Evolutionary conservation across 1,140 invertebrate species (phyloP).

Genomic region (Drosophila chauvacae): DNA sequence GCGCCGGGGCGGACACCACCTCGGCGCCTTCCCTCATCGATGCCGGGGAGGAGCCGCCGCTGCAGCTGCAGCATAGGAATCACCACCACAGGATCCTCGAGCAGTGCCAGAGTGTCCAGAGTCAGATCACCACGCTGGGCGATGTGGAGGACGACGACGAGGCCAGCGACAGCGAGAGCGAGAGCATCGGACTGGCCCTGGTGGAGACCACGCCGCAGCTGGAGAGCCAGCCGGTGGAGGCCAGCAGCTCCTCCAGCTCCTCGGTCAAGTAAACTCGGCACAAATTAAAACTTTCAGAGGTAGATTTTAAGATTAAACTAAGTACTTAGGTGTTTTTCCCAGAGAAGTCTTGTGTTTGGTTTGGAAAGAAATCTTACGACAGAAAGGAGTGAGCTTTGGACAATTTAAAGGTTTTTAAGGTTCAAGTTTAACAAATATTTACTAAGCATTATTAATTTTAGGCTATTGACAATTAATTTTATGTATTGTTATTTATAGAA

Average conservation of each 20-base stretch:
- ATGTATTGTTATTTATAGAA: not conserved
- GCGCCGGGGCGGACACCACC: constrained; percentile 30
- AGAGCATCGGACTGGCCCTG: constrained; percentile 61
- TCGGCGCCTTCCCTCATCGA: constrained; percentile 71
- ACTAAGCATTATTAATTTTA: not conserved
- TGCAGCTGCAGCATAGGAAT: constrained; percentile 5
- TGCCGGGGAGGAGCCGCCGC: constrained; percentile 23
- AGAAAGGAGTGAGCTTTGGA: not conserved
- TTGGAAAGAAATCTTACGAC: not conserved
- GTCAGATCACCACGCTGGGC: constrained; percentile 79
- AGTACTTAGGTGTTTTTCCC: constrained; percentile 2
- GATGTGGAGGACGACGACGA: constrained; percentile 68
- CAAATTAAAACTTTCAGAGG: not conserved
- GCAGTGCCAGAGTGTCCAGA: constrained; percentile 74
- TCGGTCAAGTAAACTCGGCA: constrained; percentile 69
- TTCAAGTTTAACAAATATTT: not conserved
- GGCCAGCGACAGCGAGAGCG: constrained; percentile 55
- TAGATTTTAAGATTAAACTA: constrained; percentile 19
- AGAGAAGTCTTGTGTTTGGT: not conserved
- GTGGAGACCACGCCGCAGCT: constrained; percentile 65
- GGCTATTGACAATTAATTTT: not conserved
- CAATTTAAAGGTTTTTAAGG: not conserved
- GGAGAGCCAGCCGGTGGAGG: constrained; percentile 54
- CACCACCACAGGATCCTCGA: constrained; percentile 63
- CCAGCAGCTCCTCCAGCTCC: constrained; percentile 68